Percentiles rank a stretch among this genome's conserved stretches.
These are phyloP conservation scores for Tortricodes alternella DNA, from an alignment of 2,888 invertebrate genomes.

Conservation along the genomic window DNA sequence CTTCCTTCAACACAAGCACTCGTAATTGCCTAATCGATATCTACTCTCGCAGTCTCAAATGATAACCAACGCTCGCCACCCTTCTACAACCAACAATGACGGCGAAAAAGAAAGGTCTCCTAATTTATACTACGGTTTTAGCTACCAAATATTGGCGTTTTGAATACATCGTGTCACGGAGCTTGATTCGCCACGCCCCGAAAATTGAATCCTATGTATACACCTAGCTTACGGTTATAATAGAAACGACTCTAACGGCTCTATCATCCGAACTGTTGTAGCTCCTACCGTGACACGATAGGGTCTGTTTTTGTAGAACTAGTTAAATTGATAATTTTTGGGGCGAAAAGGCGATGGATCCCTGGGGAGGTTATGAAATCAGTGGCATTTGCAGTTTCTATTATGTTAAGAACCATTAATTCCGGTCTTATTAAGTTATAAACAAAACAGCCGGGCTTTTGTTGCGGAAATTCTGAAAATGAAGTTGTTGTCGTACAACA, in stretches of 20 bases:
- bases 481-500: background rate
- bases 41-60: slow-evolving; percentile 46
- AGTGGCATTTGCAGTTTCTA: slow-evolving; percentile 87
- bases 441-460: slow-evolving; percentile 70
- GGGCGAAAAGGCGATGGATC: slow-evolving; percentile 80
- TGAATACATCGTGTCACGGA: slow-evolving; percentile 82
- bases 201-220: slow-evolving; percentile 80
- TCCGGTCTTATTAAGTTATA: slow-evolving; percentile 79
- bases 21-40: slow-evolving; percentile 72
- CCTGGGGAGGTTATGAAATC: slow-evolving; percentile 84
- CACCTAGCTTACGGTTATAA: slow-evolving; percentile 63
- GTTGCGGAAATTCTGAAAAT: slow-evolving; percentile 42
- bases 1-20: slow-evolving; percentile 70
- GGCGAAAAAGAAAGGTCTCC: slow-evolving; percentile 62
- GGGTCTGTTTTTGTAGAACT: slow-evolving; percentile 43
- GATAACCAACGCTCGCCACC: slow-evolving; percentile 56
- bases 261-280: slow-evolving; percentile 37
- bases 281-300: slow-evolving; percentile 40
- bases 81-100: slow-evolving; percentile 61
- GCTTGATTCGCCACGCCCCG: slow-evolving; percentile 81
- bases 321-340: slow-evolving; percentile 53
- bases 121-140: slow-evolving; percentile 76
- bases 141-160: slow-evolving; percentile 75
- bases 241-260: slow-evolving; percentile 52
- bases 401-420: slow-evolving; percentile 82